Percentiles rank a stretch among this genome's conserved stretches.
These are phyloP conservation scores for Thecophora atra DNA, from an alignment of 2,888 invertebrate genomes.

Conservation along the genomic window DNA sequence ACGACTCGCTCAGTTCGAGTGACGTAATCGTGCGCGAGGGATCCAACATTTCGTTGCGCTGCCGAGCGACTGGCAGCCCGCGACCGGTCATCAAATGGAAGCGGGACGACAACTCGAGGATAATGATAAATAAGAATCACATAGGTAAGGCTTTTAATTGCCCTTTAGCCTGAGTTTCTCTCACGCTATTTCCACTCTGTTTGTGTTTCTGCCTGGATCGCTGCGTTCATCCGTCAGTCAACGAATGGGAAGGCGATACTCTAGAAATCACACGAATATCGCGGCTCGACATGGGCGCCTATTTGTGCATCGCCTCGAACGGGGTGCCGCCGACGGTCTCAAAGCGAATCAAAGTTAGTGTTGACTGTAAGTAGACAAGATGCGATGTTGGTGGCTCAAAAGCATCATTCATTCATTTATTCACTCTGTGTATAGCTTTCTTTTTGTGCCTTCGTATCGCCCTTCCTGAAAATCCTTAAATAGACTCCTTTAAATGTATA, in stretches of 20 bases:
- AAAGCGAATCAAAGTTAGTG: constrained; percentile 92
- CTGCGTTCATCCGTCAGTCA: constrained; percentile 68
- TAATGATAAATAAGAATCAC: constrained; percentile 85
- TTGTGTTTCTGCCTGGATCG: background rate
- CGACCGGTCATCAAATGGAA: constrained; percentile 91
- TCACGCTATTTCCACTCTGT: background rate
- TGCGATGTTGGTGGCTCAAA: background rate
- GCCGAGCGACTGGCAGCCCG: constrained; percentile 89
- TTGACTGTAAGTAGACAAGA: constrained; percentile 82
- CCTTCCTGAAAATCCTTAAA: no score
- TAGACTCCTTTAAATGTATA: no score
- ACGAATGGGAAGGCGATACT: constrained; percentile 87
- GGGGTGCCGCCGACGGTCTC: constrained; percentile 92
- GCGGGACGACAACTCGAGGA: constrained; percentile 86
- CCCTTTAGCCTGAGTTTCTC: background rate
- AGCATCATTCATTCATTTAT: no score
- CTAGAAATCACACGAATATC: constrained; percentile 87
- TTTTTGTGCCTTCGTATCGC: no score
- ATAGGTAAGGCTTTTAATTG: constrained; percentile 71
- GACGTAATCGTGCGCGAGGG: constrained; percentile 89
- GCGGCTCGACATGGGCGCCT: constrained; percentile 89
- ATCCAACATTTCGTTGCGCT: constrained; percentile 86
- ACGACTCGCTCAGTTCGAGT: constrained; percentile 88
- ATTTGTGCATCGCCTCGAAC: constrained; percentile 88
- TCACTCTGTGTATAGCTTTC: no score